Evolutionary conservation across 2,113 vertebrate species (phyloP).

Genomic region (Brachyhypopomus occidentalis): DNA sequence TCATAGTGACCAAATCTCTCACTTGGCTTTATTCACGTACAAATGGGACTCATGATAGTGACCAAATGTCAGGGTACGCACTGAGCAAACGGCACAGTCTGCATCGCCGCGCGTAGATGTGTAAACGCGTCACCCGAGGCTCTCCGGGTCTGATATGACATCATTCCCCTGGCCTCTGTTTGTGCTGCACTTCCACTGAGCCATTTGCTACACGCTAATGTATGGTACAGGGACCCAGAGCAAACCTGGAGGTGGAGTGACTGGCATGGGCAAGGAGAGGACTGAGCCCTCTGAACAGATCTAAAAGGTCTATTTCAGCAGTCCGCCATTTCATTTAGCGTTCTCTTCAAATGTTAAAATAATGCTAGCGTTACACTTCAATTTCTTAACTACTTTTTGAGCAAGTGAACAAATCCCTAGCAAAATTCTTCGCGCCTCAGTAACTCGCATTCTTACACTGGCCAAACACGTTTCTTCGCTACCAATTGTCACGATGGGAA

Average conservation of each 20-base stretch:
- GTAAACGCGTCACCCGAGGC: slow-evolving; percentile 38
- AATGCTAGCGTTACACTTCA: too few species aligned
- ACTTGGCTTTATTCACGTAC: background rate
- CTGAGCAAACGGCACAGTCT: slow-evolving; percentile 42
- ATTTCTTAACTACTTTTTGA: too few species aligned
- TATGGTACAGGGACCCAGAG: slow-evolving; percentile 12
- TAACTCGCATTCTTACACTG: too few species aligned
- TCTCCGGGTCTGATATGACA: slow-evolving; percentile 41
- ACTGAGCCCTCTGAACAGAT: too few species aligned
- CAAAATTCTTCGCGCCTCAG: too few species aligned
- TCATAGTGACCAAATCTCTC: background rate
- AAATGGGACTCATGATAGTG: slow-evolving; percentile 1
- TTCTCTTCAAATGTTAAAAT: too few species aligned
- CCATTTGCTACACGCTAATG: slow-evolving; percentile 35
- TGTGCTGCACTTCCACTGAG: slow-evolving; percentile 35
- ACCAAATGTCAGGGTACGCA: slow-evolving; percentile 24
- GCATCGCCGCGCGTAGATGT: slow-evolving; percentile 37
- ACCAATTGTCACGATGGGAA: too few species aligned
- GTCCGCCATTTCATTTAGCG: too few species aligned
- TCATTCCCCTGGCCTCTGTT: slow-evolving; percentile 34
- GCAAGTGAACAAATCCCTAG: too few species aligned
- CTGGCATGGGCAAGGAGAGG: background rate
- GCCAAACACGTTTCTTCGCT: too few species aligned
- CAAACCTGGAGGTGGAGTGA: slow-evolving; percentile 12
- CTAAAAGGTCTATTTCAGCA: too few species aligned